Base-by-base conservation (phyloP, 2,113 vertebrate species). In the Notarius lentiginosus region DNA sequence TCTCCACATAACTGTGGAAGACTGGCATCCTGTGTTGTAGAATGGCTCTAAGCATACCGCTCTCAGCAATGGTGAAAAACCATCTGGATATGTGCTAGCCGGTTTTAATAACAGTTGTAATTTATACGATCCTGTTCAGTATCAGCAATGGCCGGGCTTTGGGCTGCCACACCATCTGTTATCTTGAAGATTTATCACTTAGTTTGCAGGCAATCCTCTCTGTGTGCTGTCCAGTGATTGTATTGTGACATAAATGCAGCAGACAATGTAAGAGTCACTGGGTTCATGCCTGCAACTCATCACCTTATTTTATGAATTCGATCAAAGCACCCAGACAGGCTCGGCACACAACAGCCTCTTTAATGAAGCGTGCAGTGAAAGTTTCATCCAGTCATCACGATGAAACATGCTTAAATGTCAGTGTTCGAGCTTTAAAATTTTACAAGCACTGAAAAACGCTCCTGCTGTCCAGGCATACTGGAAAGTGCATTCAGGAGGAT, bases 261-360 rank as follows among this genome's bases (percentile, higher is more conserved):
- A 72, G 86, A 86, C 86, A 77, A 41, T 79, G 86, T 47, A 68
- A 41, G 27, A 83, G 79, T 88, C 89, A 88, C n/a, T 20, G 84
- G 73, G 89, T 88, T 86, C 89, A 79, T 49, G 86, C 56, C 86
- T 58, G 84, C 84, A 88, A 73, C 86, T 86, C 68, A 65, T 87
- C 60, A 72, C 56, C 27, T 85, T 86, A 83, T 79, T 77, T 68
- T 86, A 86, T 79, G 73, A 61, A 86, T 68, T 85, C 22, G 18
- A 70, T 87, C 79, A 82, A 63, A 66, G 27, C n/a, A 34, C 18
- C 80, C 12, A 87, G 76, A 86, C 79, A 41, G 73, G 41, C 63
- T 49, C n/a, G 0, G 47, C 79, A 70, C 73, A 75, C 70, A 82
- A 80, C 58, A 63, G 34, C 34, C 56, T 81, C 82, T 77, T 65